Evolutionary conservation across 2,113 vertebrate species (phyloP).

Genomic region (Acinonyx jubatus): DNA sequence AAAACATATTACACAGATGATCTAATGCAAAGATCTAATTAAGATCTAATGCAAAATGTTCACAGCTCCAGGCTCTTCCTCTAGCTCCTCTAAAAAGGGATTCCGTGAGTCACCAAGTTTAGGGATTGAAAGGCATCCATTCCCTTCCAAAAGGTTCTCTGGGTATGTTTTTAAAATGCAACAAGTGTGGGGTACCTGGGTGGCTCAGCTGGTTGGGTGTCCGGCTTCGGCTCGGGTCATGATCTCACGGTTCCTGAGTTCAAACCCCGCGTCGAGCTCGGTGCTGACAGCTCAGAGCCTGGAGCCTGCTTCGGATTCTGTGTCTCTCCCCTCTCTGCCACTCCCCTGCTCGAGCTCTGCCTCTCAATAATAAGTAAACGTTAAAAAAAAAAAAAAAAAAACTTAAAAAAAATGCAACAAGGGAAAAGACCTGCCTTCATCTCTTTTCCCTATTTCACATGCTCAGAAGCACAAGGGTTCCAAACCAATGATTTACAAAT

Average conservation of each 20-base stretch:
- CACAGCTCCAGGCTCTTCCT: background rate
- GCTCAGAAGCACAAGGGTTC: background rate
- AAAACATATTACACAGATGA: background rate
- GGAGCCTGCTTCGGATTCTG: too few species aligned
- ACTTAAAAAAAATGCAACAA: background rate
- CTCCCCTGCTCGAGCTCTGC: too few species aligned
- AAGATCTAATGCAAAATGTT: background rate
- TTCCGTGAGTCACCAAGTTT: background rate
- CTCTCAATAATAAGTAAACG: too few species aligned
- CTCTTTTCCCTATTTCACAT: background rate
- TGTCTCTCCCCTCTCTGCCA: too few species aligned
- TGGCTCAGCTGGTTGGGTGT: too few species aligned
- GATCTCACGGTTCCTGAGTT: too few species aligned
- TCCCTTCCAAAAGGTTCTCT: background rate
- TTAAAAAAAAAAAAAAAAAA: too few species aligned
- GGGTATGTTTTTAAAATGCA: background rate
- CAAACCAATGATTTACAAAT: background rate
- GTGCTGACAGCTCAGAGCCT: too few species aligned
- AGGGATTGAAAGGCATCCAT: background rate
- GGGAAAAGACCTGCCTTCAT: background rate
- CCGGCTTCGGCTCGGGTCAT: too few species aligned
- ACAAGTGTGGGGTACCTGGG: too few species aligned
- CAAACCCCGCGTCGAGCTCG: too few species aligned
- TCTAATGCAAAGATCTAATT: too few species aligned
- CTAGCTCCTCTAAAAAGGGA: background rate